phyloP scores from a whole-genome alignment of 1,140 invertebrate genomes.

The Probaryconus sp. region DNA sequence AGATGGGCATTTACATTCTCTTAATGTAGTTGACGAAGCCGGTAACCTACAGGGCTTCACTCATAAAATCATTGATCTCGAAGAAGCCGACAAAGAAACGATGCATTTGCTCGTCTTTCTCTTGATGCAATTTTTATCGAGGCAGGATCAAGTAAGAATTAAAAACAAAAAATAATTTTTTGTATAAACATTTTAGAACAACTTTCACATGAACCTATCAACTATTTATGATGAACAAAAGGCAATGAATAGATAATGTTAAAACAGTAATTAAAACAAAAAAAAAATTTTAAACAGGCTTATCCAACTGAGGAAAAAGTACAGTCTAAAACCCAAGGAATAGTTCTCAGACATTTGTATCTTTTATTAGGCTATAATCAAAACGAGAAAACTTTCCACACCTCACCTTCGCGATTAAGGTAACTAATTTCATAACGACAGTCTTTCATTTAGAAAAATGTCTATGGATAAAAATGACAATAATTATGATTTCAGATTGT shows the following conservation, averaged over 20 bases:
- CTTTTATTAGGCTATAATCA: slow-evolving; percentile 95
- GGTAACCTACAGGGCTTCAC: slow-evolving; percentile 83
- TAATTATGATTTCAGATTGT: slow-evolving; percentile 80
- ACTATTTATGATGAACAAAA: too few species aligned
- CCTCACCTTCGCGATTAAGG: slow-evolving; percentile 92
- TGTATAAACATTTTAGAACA: too few species aligned
- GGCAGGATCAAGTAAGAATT: slow-evolving; percentile 83
- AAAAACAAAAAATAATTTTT: slow-evolving; percentile 2
- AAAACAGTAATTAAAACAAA: neutral
- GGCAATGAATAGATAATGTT: too few species aligned
- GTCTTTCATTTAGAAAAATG: neutral
- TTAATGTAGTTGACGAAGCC: slow-evolving; percentile 84
- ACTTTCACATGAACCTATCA: too few species aligned
- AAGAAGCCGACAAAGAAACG: slow-evolving; percentile 96
- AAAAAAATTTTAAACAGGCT: slow-evolving; percentile 75
- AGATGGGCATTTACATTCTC: slow-evolving; percentile 88
- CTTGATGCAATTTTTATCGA: slow-evolving; percentile 95
- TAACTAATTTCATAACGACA: slow-evolving; percentile 69
- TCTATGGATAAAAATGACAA: neutral
- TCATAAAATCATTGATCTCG: slow-evolving; percentile 91
- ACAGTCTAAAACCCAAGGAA: slow-evolving; percentile 86
- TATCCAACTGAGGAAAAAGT: slow-evolving; percentile 92
- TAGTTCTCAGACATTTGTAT: slow-evolving; percentile 95
- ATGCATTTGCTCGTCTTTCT: slow-evolving; percentile 97
- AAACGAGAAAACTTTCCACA: slow-evolving; percentile 92